Evolutionary conservation across 2,888 invertebrate species (phyloP), one percentile per base, ranked within the genome.

Genomic region (Leucophenga montana): DNA sequence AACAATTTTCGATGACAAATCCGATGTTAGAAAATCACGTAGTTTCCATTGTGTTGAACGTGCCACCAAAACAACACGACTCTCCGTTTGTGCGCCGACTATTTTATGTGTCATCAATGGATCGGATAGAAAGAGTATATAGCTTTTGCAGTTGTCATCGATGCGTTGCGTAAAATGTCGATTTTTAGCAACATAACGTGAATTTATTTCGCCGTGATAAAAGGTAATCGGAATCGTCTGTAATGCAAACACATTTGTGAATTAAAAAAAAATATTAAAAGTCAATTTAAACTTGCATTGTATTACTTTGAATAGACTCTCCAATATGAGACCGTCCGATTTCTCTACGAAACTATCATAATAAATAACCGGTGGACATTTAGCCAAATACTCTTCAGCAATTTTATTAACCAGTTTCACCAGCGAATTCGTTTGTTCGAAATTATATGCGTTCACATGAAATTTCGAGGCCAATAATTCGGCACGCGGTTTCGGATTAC

Each of bases 21-120:
- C 89, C 22, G 91, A 91, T 0, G 91, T 88, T 18, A 95, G 85
- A 88, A 94, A 95, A 80, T 94, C 94, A 69, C 92, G 91, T 0
- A 95, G 91, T 31, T 92, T 92, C 94, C 94, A 95, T 79, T 94
- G 93, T 0, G 94, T 92, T 1, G 94, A 94, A 77, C 92, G 90
- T 0, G 94, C 91, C 0, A 94, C 89, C 0, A 95, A 86, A 0
- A 95, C 89, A 0, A 95, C 92, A 82, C 92, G 92, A 75, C 91
- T 92, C 0, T 89, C 87, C 1, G 90, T 90, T 82, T 94, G 92
- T 67, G 92, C 90, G 0, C 92, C 92, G 64, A 94, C 87, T 44
- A 94, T 89, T 62, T 82, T 77, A 6, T 90, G 90, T 67, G 92
- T 90, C 77, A 88, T 90, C 84, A 90, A 90, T 0, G 94, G 91